Evolutionary conservation across 1,140 invertebrate species (phyloP).

Genomic region (Habropoda laboriosa): DNA sequence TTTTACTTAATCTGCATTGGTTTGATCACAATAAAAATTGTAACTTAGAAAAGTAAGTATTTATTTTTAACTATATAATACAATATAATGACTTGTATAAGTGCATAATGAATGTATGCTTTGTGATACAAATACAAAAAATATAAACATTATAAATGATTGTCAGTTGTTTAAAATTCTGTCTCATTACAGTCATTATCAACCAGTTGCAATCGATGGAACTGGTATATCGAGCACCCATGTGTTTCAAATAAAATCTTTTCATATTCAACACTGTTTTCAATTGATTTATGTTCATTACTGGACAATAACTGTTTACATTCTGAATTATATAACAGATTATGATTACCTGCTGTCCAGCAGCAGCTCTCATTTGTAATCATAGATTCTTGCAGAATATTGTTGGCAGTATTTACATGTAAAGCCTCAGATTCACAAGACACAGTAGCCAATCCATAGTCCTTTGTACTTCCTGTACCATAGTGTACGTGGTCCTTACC

Average conservation of each 20-base stretch:
- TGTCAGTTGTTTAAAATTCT: conserved; percentile 70
- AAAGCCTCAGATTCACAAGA: conserved; percentile 67
- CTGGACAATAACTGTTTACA: conserved; percentile 48
- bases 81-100: conserved; percentile 54
- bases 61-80: conserved; percentile 65
- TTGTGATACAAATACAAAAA: conserved; percentile 48
- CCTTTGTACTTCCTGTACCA: conserved; percentile 61
- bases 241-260: conserved; percentile 77
- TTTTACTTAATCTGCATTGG: conserved; percentile 8
- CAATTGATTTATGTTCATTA: conserved; percentile 26
- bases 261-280: conserved; percentile 68
- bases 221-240: conserved; percentile 75
- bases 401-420: conserved; percentile 32
- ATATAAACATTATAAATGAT: conserved; percentile 50
- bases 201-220: conserved; percentile 64
- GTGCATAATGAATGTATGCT: conserved; percentile 60
- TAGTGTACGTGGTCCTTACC: conserved; percentile 69
- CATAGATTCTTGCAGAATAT: conserved; percentile 31
- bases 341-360: conserved; percentile 68
- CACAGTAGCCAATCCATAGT: conserved; percentile 68
- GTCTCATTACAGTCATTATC: conserved; percentile 64
- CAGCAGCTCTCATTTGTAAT: conserved; percentile 51
- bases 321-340: conserved; percentile 60
- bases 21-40: conserved; percentile 21
- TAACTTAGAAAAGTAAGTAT: conserved; percentile 72